Evolutionary conservation across 2,797 vertebrate genomes (phyloP).

Genomic region (Ataeniobius toweri): DNA sequence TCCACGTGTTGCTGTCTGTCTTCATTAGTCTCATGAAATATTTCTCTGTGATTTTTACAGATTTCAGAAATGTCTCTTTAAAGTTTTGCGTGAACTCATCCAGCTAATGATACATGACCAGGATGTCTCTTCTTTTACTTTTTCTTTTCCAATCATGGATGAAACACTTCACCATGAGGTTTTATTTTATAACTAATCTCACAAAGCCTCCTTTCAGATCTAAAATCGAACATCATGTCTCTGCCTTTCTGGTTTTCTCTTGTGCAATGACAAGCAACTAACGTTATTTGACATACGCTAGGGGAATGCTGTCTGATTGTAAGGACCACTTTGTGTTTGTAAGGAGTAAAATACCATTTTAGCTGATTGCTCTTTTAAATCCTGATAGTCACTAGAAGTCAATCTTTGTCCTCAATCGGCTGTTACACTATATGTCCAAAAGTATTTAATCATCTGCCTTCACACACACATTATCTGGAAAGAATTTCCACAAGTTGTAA

Average conservation of each 20-base stretch:
- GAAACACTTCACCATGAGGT: background rate
- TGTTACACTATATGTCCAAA: background rate
- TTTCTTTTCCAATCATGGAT: constrained; percentile 32
- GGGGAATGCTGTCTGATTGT: background rate
- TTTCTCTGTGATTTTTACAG: constrained; percentile 27
- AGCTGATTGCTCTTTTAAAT: background rate
- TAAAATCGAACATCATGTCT: background rate
- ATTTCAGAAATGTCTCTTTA: constrained; percentile 9
- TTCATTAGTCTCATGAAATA: constrained; percentile 18
- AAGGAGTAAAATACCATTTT: background rate
- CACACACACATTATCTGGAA: too few species aligned
- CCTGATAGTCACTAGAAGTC: background rate
- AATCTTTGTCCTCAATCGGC: background rate
- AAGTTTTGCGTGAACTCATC: constrained; percentile 27
- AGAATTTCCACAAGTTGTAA: background rate
- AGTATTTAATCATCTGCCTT: background rate
- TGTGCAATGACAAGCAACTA: background rate
- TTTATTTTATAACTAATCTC: background rate
- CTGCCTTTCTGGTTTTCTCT: background rate
- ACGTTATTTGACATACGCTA: background rate
- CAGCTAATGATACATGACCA: constrained; percentile 45
- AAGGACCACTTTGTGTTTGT: background rate
- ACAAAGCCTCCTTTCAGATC: background rate
- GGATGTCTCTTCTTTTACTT: constrained; percentile 13
- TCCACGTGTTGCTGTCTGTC: constrained; percentile 23